Evolutionary conservation across 2,888 invertebrate species (phyloP).

Genomic region (Eubasilissa splendida): DNA sequence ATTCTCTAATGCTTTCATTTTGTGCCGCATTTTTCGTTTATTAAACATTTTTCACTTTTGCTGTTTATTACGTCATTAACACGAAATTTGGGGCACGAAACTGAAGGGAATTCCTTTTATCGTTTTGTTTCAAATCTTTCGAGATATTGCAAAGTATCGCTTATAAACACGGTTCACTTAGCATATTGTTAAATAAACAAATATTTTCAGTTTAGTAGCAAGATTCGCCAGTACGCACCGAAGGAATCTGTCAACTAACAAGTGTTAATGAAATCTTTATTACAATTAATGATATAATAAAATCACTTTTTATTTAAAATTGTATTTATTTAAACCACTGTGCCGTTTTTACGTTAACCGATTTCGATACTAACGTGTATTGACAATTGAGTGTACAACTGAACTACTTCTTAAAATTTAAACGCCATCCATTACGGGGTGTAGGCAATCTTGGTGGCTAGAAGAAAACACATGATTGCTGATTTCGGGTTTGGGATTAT

Average conservation of each 20-base stretch:
- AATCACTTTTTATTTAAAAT: no score
- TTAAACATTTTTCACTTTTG: conserved; percentile 23
- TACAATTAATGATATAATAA: no score
- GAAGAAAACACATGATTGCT: no score
- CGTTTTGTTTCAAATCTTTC: conserved; percentile 26
- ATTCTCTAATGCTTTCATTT: conserved; percentile 31
- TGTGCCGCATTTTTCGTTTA: conserved; percentile 29
- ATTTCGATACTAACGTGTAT: no score
- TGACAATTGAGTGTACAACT: no score
- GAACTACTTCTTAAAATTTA: no score
- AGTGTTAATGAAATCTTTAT: no score
- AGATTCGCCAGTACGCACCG: not conserved
- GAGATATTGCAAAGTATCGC: not conserved
- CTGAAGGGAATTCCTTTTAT: conserved; percentile 20
- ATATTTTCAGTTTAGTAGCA: not conserved
- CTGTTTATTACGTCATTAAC: conserved; percentile 34
- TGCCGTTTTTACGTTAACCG: no score
- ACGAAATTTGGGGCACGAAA: conserved; percentile 17
- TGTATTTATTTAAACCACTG: no score
- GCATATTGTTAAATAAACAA: not conserved
- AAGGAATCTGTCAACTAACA: not conserved
- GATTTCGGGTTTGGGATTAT: no score
- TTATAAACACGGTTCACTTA: not conserved
- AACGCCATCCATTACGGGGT: no score
- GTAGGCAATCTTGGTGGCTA: no score